phyloP scores from a whole-genome alignment of 2,113 vertebrate genomes.

The Onychorhynchus coronatus region DNA sequence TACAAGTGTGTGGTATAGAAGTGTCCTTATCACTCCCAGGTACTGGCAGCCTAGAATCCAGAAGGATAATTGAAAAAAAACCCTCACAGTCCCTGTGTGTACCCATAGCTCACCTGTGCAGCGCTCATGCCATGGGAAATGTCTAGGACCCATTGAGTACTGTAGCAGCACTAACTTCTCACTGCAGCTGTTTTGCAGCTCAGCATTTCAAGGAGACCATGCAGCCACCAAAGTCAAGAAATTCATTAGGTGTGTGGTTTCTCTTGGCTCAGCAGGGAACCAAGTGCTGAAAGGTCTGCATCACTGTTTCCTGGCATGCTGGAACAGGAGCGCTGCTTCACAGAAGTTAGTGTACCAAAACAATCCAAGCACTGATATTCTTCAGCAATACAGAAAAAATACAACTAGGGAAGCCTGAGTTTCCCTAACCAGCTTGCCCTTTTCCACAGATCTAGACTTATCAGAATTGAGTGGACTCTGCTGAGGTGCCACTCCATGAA shows the following conservation, averaged over 20 bases:
- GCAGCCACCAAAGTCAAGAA: neutral
- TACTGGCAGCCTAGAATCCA: neutral
- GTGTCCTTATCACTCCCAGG: neutral
- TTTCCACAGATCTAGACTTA: neutral
- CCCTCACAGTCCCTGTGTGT: too few relatives aligned
- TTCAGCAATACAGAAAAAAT: neutral
- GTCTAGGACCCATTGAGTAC: neutral
- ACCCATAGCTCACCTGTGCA: neutral
- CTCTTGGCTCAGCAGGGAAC: neutral
- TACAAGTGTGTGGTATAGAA: accelerated
- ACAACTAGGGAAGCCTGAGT: accelerated
- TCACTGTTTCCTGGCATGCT: neutral
- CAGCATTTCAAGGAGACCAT: neutral
- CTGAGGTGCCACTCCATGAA: neutral
- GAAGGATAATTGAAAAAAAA: neutral
- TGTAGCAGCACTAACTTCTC: neutral
- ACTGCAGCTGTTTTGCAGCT: neutral
- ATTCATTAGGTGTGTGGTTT: neutral
- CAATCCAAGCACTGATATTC: neutral
- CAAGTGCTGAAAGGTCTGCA: neutral
- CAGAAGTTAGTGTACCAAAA: neutral
- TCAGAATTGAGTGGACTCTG: neutral
- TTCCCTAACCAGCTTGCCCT: neutral
- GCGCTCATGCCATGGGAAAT: neutral
- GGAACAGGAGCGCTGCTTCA: neutral